Evolutionary conservation across 1,140 invertebrate genomes (phyloP), one percentile per base, ranked within the genome.

Genomic region (Maniola jurtina): DNA sequence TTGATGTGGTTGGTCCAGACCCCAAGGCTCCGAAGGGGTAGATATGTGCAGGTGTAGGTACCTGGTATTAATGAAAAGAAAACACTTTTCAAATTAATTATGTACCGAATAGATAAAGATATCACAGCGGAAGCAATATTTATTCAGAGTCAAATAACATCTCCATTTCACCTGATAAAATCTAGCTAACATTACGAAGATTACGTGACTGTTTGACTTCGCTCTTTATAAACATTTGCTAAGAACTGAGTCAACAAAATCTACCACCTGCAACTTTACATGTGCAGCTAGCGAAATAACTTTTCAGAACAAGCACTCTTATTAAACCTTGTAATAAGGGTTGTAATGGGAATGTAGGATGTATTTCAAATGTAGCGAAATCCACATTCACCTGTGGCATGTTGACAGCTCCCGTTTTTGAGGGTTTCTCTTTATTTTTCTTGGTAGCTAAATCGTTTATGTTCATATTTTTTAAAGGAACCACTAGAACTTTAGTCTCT

Each of bases 381-480:
- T 15, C 25, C 52, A 68, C 64, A 67, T 75, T 70, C 80, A 68
- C 77, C 74, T 78, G 67, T 76, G 71, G 55, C 65, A 70, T 56
- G 72, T 68, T 77, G 79, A 82, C 75, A 81, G 80, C 84, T 86
- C 71, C 85, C 70, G 81, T 85, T 82, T 84, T 57, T 64, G 64
- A 75, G 61, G 72, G 65, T 64, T 70, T 76, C 71, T 81, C 47
- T 60, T 82, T 76, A 68, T 76, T 83, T 79, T 82, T 81, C 66
- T 75, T 71, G 61, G 70, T 76, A 36, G 36, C 5, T 36, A 67
- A 74, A 64, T 80, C 70, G 72, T 75, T 80, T 78, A 76, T 79
- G 73, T 78, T 11, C 71, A 74, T 76, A 72, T 79, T 66, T 48
- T 71, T 67, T 72, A 34, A 5, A 25, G 4, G 16, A 16, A 50